These are phyloP conservation scores for Thera britannica DNA, from an alignment of 2,888 invertebrate genomes.

Conservation along the genomic window DNA sequence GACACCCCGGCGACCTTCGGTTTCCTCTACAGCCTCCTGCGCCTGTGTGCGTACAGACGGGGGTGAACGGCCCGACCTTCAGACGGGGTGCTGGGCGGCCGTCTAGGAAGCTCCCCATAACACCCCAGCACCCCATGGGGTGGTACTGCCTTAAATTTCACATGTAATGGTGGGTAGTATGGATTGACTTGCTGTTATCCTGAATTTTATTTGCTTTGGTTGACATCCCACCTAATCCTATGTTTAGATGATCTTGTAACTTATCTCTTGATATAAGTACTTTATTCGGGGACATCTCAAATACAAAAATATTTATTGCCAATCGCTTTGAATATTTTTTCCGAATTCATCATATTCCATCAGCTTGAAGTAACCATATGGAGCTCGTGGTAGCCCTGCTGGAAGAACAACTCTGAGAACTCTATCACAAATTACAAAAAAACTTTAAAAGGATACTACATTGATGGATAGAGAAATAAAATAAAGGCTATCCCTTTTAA, in stretches of 20 bases:
- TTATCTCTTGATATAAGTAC: no score
- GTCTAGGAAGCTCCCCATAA: conserved; percentile 68
- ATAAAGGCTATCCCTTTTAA: no score
- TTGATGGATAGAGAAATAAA: no score
- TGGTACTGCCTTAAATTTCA: conserved; percentile 29
- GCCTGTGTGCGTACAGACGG: conserved; percentile 40
- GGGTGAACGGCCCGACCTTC: conserved; percentile 82
- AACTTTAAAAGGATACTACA: no score
- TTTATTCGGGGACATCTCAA: no score
- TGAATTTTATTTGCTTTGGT: not conserved
- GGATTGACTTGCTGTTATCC: conserved; percentile 7
- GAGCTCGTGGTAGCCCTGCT: no score
- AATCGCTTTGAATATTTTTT: no score
- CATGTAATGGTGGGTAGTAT: conserved; percentile 24
- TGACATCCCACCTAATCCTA: not conserved
- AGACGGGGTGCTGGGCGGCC: conserved; percentile 64
- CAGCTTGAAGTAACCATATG: no score
- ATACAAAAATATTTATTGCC: not conserved
- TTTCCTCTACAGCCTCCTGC: conserved; percentile 15
- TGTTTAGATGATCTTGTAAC: no score
- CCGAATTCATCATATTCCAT: no score
- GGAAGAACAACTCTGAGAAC: no score
- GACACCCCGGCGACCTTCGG: conserved; percentile 18
- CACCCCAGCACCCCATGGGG: conserved; percentile 22
- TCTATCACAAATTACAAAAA: no score